These are phyloP conservation scores for Callaeas wilsoni DNA, from an alignment of 2,113 vertebrate species.

Conservation along the genomic window DNA sequence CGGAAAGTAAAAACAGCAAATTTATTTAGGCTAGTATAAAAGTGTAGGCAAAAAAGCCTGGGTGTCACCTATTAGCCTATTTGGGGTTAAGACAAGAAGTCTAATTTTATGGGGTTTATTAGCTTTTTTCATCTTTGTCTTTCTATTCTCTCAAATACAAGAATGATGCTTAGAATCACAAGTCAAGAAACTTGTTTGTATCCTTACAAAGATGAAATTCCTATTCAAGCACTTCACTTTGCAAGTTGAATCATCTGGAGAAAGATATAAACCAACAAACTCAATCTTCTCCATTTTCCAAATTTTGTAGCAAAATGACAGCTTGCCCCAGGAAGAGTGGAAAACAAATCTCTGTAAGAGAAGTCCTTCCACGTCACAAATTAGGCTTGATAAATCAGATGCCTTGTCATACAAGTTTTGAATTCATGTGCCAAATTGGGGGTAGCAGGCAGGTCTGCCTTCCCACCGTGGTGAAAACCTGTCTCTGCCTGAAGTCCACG, in stretches of 20 bases:
- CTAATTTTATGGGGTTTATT: not conserved
- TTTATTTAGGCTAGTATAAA: not conserved
- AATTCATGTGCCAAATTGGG: not conserved
- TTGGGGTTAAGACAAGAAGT: not conserved
- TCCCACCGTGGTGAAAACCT: slow-evolving; percentile 25
- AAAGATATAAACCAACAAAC: not conserved
- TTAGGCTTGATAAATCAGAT: slow-evolving; percentile 5
- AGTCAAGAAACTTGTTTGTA: not conserved
- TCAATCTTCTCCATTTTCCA: not conserved
- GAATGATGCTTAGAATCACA: not conserved
- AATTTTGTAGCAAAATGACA: not conserved
- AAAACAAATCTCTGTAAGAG: not conserved
- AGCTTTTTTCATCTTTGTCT: not conserved
- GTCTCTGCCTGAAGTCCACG: slow-evolving; percentile 43
- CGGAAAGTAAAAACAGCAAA: not conserved
- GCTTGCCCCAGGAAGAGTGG: not conserved
- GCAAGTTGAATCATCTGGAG: not conserved
- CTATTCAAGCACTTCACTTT: not conserved
- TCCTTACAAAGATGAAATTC: not conserved
- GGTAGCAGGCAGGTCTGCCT: slow-evolving; percentile 15
- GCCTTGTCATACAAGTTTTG: not conserved
- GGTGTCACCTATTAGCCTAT: not conserved
- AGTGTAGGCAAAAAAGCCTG: not conserved
- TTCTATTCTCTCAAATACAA: not conserved
- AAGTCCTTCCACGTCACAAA: slow-evolving; percentile 34